A percentile compares a stretch with the other conserved stretches of the same genome.
These are phyloP conservation scores for Falcunculus frontatus DNA, from an alignment of 2,113 vertebrate species.

Conservation along the genomic window DNA sequence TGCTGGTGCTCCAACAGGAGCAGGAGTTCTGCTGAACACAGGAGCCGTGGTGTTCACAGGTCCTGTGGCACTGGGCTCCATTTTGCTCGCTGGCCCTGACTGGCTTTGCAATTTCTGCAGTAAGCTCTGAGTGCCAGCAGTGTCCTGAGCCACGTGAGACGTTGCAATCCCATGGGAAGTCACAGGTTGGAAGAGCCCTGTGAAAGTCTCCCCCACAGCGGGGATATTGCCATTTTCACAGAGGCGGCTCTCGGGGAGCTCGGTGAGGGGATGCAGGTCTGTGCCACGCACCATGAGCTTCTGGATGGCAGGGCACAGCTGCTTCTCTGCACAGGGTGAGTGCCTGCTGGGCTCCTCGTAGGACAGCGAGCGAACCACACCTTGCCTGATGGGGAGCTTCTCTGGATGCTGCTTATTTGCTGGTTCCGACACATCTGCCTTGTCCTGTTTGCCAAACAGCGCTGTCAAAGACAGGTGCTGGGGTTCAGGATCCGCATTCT, in stretches of 20 bases:
- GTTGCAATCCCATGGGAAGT: background rate
- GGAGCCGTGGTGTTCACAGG: background rate
- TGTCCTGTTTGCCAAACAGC: slow-evolving; percentile 82
- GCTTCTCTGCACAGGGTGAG: slow-evolving; percentile 47
- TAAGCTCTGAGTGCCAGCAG: slow-evolving; percentile 36
- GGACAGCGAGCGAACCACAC: slow-evolving; percentile 80
- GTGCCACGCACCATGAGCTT: slow-evolving; percentile 85
- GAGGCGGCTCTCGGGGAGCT: slow-evolving; percentile 79
- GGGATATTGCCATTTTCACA: slow-evolving; percentile 69
- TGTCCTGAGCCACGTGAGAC: background rate
- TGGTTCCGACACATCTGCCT: background rate
- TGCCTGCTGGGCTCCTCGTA: slow-evolving; percentile 74
- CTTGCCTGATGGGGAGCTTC: slow-evolving; percentile 33
- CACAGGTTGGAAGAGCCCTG: slow-evolving; percentile 74
- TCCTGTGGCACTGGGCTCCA: background rate
- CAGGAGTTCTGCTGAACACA: slow-evolving; percentile 12
- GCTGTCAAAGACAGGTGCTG: slow-evolving; percentile 81
- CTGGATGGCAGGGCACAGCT: slow-evolving; percentile 86
- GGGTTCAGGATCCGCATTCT: slow-evolving; percentile 76
- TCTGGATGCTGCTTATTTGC: slow-evolving; percentile 10
- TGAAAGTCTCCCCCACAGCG: slow-evolving; percentile 56
- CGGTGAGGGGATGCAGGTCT: slow-evolving; percentile 77
- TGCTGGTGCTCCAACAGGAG: background rate
- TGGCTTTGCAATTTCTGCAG: slow-evolving; percentile 59
- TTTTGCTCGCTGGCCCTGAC: background rate